phyloP scores from a whole-genome alignment of 2,113 vertebrate species.

The Mungos mungo region DNA sequence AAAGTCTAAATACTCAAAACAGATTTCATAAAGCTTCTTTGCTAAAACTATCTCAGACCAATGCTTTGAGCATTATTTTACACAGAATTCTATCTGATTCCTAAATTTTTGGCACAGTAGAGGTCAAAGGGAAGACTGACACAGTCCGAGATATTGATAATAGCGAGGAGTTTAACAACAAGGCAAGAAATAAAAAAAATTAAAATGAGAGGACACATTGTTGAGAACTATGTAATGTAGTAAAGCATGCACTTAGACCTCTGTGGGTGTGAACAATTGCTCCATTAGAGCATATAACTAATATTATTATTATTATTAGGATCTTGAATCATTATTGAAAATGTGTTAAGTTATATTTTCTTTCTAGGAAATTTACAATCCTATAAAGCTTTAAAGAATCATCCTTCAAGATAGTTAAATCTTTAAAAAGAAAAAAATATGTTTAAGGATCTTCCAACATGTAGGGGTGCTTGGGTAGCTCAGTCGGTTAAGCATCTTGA shows the following conservation, averaged over 20 bases:
- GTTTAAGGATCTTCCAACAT: neutral
- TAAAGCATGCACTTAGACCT: neutral
- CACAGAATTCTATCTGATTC: neutral
- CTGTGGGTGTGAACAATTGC: neutral
- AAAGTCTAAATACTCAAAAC: neutral
- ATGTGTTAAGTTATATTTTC: neutral
- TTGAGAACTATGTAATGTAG: neutral
- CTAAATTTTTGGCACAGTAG: neutral
- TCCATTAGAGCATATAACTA: neutral
- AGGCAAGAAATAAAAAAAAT: neutral
- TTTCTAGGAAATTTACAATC: neutral
- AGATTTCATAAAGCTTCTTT: neutral
- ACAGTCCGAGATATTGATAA: neutral
- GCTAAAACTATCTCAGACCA: neutral
- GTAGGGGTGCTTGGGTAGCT: too few species aligned
- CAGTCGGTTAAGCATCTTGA: too few species aligned
- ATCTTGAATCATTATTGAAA: neutral
- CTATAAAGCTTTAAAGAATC: neutral
- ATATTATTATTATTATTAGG: neutral
- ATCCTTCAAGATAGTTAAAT: neutral
- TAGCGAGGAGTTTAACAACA: neutral
- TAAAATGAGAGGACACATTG: neutral
- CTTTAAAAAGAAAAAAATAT: neutral
- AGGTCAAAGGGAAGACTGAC: conserved; percentile 5
- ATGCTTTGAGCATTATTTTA: neutral